Evolutionary conservation across 2,113 vertebrate species (phyloP).

Genomic region (Hypocryptadius cinnamomeus): DNA sequence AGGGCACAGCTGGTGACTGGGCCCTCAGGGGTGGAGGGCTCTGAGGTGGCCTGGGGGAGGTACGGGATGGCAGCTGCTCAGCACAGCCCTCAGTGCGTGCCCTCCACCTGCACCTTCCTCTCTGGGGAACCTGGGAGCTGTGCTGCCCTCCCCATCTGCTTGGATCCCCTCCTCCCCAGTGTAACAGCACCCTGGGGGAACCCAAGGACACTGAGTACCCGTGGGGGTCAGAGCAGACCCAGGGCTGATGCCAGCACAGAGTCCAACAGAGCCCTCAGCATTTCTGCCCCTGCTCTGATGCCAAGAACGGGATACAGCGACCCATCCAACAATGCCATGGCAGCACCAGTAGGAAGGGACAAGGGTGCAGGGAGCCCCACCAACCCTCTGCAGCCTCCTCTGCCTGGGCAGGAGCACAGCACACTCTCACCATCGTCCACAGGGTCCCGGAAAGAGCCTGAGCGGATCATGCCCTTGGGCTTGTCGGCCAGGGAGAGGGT

Average conservation of each 20-base stretch:
- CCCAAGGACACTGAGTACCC: background rate
- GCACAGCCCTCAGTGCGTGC: fast-evolving
- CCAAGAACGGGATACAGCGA: fast-evolving
- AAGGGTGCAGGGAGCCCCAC: background rate
- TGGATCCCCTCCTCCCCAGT: too few relatives aligned
- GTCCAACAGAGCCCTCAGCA: background rate
- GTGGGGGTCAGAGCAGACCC: background rate
- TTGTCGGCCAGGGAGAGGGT: conserved; percentile 90
- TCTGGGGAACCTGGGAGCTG: background rate
- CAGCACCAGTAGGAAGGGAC: background rate
- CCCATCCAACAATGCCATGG: background rate
- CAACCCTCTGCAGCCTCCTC: background rate
- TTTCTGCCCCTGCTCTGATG: background rate
- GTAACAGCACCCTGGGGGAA: background rate
- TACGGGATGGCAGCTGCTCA: background rate
- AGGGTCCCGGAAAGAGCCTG: conserved; percentile 90
- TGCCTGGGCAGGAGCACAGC: background rate
- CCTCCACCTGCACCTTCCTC: background rate
- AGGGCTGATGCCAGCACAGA: background rate
- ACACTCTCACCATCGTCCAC: conserved; percentile 84
- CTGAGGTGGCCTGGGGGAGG: background rate
- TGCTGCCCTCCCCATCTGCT: background rate
- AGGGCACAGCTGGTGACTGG: background rate
- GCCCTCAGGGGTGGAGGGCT: background rate
- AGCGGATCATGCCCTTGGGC: conserved; percentile 92